phyloP scores from a whole-genome alignment of 2,797 vertebrate species.

The Thamnophis elegans region DNA sequence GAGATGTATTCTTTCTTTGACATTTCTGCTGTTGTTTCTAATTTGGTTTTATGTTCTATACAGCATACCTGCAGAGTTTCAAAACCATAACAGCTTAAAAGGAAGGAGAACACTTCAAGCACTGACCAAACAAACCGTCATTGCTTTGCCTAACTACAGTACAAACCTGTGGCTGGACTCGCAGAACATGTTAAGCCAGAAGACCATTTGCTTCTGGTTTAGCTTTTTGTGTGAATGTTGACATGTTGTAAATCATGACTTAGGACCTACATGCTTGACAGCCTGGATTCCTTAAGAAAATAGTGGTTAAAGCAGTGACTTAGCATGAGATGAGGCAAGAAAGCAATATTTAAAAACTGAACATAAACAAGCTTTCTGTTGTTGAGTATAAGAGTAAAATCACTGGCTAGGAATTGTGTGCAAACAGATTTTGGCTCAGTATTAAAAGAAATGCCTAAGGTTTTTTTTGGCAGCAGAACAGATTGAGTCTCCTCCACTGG shows the following conservation, averaged over 20 bases:
- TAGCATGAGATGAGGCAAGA: background rate
- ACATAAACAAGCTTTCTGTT: background rate
- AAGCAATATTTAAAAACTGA: background rate
- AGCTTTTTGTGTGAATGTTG: background rate
- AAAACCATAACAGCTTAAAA: background rate
- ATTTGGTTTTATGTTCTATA: background rate
- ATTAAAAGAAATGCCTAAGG: background rate
- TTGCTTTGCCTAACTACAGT: background rate
- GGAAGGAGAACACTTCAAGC: background rate
- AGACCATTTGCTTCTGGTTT: background rate
- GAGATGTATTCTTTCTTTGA: background rate
- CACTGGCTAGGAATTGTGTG: background rate
- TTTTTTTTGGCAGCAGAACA: background rate
- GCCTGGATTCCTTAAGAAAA: background rate
- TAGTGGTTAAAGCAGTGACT: background rate
- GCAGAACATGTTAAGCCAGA: background rate
- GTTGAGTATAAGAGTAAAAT: background rate
- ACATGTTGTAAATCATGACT: background rate
- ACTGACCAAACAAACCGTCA: background rate
- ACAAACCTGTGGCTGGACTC: background rate
- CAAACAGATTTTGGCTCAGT: background rate
- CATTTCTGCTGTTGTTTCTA: background rate
- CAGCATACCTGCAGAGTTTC: background rate
- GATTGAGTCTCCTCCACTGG: background rate
- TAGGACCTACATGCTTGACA: background rate